phyloP scores from a whole-genome alignment of 2,113 vertebrate species.

The Tringa solitaria region DNA sequence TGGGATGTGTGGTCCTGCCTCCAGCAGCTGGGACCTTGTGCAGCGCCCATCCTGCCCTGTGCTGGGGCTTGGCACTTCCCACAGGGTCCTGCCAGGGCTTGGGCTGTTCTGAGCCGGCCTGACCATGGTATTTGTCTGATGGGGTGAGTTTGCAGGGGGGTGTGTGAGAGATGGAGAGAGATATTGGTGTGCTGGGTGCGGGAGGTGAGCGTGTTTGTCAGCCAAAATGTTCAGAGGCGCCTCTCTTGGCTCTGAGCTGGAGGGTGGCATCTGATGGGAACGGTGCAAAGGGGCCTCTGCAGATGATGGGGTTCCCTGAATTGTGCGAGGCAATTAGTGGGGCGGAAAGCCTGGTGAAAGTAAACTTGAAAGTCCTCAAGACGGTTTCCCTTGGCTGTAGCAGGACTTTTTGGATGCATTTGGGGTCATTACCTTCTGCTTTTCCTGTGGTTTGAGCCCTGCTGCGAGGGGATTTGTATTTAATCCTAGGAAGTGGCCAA shows the following conservation, averaged over 20 bases:
- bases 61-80: neutral
- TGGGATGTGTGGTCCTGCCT: neutral
- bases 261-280: neutral
- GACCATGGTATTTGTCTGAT: neutral
- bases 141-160: neutral
- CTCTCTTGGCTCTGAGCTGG: neutral
- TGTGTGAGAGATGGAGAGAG: neutral
- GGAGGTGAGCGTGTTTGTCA: accelerated
- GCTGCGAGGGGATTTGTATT: neutral
- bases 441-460: neutral
- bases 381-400: neutral
- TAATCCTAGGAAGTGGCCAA: neutral
- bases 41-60: too few relatives aligned
- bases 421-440: neutral
- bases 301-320: accelerated
- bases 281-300: accelerated
- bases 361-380: neutral
- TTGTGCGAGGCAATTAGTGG: accelerated
- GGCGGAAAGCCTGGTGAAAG: neutral
- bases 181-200: accelerated
- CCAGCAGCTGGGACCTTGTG: neutral
- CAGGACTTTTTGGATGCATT: accelerated
- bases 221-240: accelerated
- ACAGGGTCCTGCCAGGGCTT: neutral
- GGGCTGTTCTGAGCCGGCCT: neutral